Evolutionary conservation across 2,797 vertebrate genomes (phyloP).

Genomic region (Acanthis flammea): DNA sequence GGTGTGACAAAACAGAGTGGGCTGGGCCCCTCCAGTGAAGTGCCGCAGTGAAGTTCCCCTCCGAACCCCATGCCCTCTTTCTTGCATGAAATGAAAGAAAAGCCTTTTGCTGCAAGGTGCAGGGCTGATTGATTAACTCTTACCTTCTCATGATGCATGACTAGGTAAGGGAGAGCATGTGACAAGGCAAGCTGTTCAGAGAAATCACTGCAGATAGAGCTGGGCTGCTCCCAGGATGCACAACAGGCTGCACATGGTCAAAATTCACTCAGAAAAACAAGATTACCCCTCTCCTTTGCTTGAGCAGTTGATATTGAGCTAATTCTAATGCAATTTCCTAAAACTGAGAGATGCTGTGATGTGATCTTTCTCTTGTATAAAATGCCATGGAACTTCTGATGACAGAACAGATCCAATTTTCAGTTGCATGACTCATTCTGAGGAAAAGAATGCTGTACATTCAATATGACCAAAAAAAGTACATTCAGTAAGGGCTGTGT

Average conservation of each 20-base stretch:
- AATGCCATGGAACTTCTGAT: constrained; percentile 31
- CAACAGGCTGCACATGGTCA: neutral
- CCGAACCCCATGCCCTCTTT: neutral
- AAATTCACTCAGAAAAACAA: neutral
- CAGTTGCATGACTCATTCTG: constrained; percentile 32
- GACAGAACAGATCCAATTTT: constrained; percentile 36
- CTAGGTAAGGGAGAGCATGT: neutral
- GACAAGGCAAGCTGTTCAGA: neutral
- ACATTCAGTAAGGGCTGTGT: neutral
- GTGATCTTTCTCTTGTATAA: neutral
- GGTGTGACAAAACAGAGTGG: neutral
- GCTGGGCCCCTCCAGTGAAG: neutral
- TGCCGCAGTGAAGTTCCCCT: neutral
- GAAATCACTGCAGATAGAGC: neutral
- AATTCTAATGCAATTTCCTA: constrained; percentile 26
- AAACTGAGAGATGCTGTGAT: constrained; percentile 2
- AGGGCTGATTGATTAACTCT: neutral
- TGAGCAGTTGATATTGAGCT: neutral
- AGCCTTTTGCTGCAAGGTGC: neutral
- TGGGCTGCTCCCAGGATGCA: neutral
- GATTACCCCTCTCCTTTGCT: neutral
- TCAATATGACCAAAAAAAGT: neutral
- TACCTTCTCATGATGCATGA: neutral
- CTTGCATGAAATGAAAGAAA: neutral
- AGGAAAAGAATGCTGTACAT: neutral